Evolutionary conservation across 2,113 vertebrate species (phyloP).

Genomic region (Hemicordylus capensis): DNA sequence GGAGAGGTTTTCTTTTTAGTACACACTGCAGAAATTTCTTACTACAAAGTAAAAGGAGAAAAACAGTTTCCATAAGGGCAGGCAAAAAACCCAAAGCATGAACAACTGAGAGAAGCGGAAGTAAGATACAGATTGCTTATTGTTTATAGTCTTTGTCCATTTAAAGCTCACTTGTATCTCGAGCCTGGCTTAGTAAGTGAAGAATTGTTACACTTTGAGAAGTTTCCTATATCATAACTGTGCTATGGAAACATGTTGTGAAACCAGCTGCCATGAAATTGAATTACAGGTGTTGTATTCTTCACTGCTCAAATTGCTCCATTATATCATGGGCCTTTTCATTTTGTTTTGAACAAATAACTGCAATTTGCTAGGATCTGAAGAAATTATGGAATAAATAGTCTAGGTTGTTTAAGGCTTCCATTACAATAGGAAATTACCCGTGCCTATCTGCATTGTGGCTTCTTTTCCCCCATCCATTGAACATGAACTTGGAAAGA

Average conservation of each 20-base stretch:
- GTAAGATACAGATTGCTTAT: conserved; percentile 50
- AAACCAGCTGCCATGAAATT: conserved; percentile 81
- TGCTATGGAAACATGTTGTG: conserved; percentile 68
- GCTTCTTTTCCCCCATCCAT: conserved; percentile 48
- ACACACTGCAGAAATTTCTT: conserved; percentile 43
- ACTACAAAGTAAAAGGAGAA: conserved; percentile 46
- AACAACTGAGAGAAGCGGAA: neutral
- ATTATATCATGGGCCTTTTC: conserved; percentile 72
- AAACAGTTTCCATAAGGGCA: neutral
- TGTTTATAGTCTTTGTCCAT: conserved; percentile 48
- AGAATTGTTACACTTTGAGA: conserved; percentile 51
- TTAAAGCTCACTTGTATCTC: conserved; percentile 52
- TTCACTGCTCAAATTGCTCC: conserved; percentile 73
- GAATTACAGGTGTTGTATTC: conserved; percentile 80
- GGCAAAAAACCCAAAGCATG: neutral
- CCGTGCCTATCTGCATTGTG: conserved; percentile 64
- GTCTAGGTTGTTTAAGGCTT: conserved; percentile 75
- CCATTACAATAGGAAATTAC: conserved; percentile 76
- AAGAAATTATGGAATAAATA: conserved; percentile 66
- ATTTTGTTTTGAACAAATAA: conserved; percentile 80
- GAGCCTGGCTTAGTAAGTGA: conserved; percentile 43
- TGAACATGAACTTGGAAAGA: conserved; percentile 59
- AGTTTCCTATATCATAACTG: conserved; percentile 59
- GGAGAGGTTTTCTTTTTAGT: conserved; percentile 49
- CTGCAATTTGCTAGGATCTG: conserved; percentile 73